These are phyloP conservation scores for Lichenostomus cassidix DNA, from an alignment of 2,113 vertebrate species.

Conservation along the genomic window DNA sequence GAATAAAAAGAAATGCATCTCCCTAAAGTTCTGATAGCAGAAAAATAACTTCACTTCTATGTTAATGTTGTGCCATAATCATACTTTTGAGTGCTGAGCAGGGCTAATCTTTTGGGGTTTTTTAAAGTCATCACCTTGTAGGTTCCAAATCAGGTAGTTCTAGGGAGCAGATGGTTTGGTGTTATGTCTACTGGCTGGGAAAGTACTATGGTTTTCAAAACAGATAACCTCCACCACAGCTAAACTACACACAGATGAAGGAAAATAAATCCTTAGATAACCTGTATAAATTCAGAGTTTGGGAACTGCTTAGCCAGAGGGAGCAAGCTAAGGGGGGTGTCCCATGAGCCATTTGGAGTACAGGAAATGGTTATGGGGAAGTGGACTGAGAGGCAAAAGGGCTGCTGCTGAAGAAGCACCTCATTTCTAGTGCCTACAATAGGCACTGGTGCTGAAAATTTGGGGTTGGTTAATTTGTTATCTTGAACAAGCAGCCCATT, in stretches of 20 bases:
- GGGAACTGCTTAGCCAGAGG: not conserved
- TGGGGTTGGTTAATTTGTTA: not conserved
- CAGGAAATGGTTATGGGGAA: not conserved
- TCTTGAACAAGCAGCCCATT: not conserved
- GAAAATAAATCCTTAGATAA: not conserved
- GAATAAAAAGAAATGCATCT: not conserved
- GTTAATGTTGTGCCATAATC: not conserved
- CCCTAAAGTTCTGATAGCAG: not conserved
- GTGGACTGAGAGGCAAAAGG: not conserved
- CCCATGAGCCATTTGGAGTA: not conserved
- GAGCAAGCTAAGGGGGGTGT: not conserved
- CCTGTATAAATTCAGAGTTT: not conserved
- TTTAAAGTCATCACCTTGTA: not conserved
- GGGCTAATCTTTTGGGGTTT: not conserved
- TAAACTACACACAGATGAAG: not conserved
- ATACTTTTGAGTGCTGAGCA: not conserved
- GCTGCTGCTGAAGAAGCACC: not conserved
- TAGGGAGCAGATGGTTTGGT: not conserved
- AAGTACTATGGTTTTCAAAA: not conserved
- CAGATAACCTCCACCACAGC: not conserved
- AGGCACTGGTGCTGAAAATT: not conserved
- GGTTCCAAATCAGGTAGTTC: not conserved
- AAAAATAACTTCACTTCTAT: not conserved
- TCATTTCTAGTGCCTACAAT: not conserved
- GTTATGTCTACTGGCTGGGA: not conserved